Conservation (phyloP, 2,888 invertebrate species). For the Nemapogon koenigi region DNA sequence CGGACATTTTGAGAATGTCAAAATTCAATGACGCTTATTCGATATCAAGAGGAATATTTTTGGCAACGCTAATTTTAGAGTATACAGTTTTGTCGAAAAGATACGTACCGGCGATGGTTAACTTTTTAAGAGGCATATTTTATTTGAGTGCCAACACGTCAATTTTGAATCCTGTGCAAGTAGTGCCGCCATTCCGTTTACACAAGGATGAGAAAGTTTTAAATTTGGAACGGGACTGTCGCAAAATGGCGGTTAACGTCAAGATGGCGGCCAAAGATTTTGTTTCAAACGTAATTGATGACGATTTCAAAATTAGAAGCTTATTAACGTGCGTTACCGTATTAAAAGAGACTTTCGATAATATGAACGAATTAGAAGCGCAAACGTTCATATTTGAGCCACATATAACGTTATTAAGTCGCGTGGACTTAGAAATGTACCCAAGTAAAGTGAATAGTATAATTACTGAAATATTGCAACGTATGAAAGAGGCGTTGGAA, state of each 20-base stretch:
- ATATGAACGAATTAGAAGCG: constrained; percentile 47
- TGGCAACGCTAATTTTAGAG: constrained; percentile 78
- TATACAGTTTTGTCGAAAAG: constrained; percentile 81
- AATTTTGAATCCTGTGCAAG: constrained; percentile 64
- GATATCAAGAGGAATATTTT: constrained; percentile 78
- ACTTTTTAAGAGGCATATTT: constrained; percentile 79
- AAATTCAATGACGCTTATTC: constrained; percentile 70
- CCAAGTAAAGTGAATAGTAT: constrained; percentile 60
- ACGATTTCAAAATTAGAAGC: constrained; percentile 70
- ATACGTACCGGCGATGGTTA: constrained; percentile 80
- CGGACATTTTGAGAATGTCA: constrained; percentile 74
- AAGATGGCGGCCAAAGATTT: constrained; percentile 68
- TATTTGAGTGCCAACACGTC: constrained; percentile 73
- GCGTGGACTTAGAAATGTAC: constrained; percentile 66
- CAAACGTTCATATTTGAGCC: constrained; percentile 58
- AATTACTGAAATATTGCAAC: constrained; percentile 42
- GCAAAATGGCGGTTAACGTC: constrained; percentile 30
- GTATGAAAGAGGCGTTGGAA: constrained; percentile 54
- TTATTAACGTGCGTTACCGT: constrained; percentile 63
- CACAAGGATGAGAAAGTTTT: constrained; percentile 61
- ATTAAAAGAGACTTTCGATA: constrained; percentile 63
- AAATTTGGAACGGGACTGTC: constrained; percentile 59
- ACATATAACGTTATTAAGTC: constrained; percentile 59
- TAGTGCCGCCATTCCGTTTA: constrained; percentile 73
- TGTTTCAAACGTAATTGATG: constrained; percentile 47